Evolutionary conservation across 2,888 invertebrate species (phyloP), one percentile per base, ranked within the genome.

Genomic region (Acanthopleura granulata): DNA sequence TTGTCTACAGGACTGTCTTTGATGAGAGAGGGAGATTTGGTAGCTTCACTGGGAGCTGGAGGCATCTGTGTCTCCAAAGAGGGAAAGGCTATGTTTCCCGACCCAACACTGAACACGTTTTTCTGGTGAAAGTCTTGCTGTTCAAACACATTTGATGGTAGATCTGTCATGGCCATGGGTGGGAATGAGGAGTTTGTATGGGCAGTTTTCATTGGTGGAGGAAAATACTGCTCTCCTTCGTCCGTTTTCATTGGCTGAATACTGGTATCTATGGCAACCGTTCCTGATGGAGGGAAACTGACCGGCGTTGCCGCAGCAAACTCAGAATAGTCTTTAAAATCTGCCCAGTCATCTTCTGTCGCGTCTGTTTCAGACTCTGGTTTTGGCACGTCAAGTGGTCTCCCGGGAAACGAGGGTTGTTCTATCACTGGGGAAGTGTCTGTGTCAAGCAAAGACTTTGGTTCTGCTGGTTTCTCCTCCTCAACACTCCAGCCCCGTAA

Each of bases 341-440:
- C 74, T 50, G 81, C 79, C 82, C 82, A 85, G 69, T 83, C 84
- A 69, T 81, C 80, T 0, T 77, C 80, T 14, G 75, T 76, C 18
- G 62, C 74, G 62, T 75, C 72, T 14, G 62, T 74, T 57, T 49
- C 50, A 27, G 75, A 62, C 27, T 62, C 74, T 15, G 61, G 22
- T 51, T 25, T 22, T 18, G 18, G 49, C 15, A 15, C 27, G 22
- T 72, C 72, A 15, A 16, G 62, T 49, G 71, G 25, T 49, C 14
- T 18, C 6, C 18, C 40, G 12, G 71, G 49, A 4, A 49, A 4
- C n/a, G 49, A 1, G 1, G 9, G 3, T 29, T 25, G 30, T 16
- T 18, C 49, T 6, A 49, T 49, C 18, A 22, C 50, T 16, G 49
- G 49, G 1, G 49, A 22, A 49, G 22, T 30, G 49, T 71, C 71